Base-by-base conservation (phyloP, 2,888 invertebrate species). In the Mycogona germanica region DNA sequence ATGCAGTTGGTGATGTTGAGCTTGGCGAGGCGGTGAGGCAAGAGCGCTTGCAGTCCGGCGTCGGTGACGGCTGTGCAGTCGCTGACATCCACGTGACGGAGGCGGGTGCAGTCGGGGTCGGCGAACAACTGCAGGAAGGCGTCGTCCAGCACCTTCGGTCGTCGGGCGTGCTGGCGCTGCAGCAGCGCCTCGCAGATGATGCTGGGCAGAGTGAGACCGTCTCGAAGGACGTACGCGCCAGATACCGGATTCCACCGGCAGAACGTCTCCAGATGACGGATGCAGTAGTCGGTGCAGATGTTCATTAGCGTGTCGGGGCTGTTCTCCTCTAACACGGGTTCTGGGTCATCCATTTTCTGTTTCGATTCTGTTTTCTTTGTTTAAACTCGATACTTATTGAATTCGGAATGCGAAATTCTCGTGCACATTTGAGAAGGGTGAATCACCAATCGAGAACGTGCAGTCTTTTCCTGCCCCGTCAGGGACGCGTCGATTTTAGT, bases 1-100 rank as follows among this genome's bases (percentile, higher is more conserved):
- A 77, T 75, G 67, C 87, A 87, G 62, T 85, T 80, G 54, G 79
- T 77, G 59, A 92, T 73, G 61, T 87, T 84, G 46, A 93, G 70
- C 59, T 83, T 82, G 14, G 75, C 71, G 37, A 87, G 75, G 59
- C 80, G 78, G 69, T 91, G 91, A 48, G 76, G 76, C 68, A 85
- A 72, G 17, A 92, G 70, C 50, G 78, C 77, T 60, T 77, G 74
- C 47, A 91, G 70, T 54, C 85, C 82, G 57, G 75, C 72, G 66
- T 85, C 82, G 9, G 80, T 81, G 42, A 91, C 77, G 14, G 12
- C 21, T 37, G 76, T 75, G 25, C 84, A 80, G 65, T 84, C 80
- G 50, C 80, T 74, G 60, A 91, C 72, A 64, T 76, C 77, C 12
- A 88, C 78, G 55, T 77, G 73, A 63, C 80, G 78, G 45, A 89